Conservation (phyloP, 2,888 invertebrate genomes). For the Ditula angustiorana region DNA sequence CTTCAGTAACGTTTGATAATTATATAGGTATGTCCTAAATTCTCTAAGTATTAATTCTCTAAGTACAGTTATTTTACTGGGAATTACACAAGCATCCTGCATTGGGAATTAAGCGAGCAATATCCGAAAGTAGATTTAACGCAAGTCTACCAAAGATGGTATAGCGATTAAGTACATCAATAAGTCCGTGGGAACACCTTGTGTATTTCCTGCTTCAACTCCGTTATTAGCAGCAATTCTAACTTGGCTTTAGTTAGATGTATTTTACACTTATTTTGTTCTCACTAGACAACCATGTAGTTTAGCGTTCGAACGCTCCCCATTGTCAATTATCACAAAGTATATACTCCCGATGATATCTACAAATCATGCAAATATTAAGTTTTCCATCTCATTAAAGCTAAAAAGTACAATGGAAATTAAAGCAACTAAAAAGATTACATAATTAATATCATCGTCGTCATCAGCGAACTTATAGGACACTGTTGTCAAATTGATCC, state of each 20-base stretch:
- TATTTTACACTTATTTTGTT: background rate
- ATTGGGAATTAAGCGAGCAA: constrained; percentile 12
- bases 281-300: too few relatives aligned
- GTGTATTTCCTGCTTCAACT: constrained; percentile 16
- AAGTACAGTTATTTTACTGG: background rate
- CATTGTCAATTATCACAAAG: too few relatives aligned
- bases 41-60: too few relatives aligned
- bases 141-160: constrained; percentile 27
- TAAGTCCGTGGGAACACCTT: constrained; percentile 25
- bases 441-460: background rate
- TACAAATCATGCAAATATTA: too few relatives aligned
- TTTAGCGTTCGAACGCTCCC: too few relatives aligned
- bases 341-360: too few relatives aligned
- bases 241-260: background rate
- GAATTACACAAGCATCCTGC: constrained; percentile 6
- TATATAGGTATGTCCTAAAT: too few relatives aligned
- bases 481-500: background rate
- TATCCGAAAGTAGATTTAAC: constrained; percentile 27
- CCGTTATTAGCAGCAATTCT: background rate
- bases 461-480: background rate
- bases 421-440: background rate
- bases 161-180: constrained; percentile 24
- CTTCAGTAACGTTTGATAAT: background rate
- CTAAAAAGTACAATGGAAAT: too few relatives aligned
- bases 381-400: too few relatives aligned